Evolutionary conservation across 30 jellyfish, hydroid and myxozoan species (phyloP), one percentile per base, ranked within the genome.

Genomic region (Hydractinia echinata): DNA sequence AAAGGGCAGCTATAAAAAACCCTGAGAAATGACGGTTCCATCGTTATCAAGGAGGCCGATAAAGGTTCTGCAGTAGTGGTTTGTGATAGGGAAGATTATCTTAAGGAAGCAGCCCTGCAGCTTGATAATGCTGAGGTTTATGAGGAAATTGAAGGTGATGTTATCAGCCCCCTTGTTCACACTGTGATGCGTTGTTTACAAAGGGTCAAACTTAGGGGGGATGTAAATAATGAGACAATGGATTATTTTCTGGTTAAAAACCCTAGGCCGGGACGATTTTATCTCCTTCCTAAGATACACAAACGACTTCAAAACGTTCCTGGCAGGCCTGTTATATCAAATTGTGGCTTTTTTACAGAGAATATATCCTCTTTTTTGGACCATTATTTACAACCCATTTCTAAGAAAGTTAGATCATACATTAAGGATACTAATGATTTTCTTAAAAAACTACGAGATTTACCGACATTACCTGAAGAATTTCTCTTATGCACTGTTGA

Each of bases 221-320:
- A 62, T 10, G 10, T 62, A 62, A 5, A 39, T 10, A 62, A 62
- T 62, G 73, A 62, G 30, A 62, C 73, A 62, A 5, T 62, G 10
- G 73, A 62, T 62, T 62, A 62, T 62, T 62, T 62, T 62, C 30
- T 62, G 7, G 73, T 62, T 5, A 62, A 62, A 10, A 62, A 62
- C 5, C 73, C 73, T 5, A 62, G 73, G 30, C 16, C 30, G 30
- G 73, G 73, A 62, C 5, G 73, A 5, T 62, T 62, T 62, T 62
- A 62, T 62, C 73, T 62, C 8, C 73, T 62, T 62, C 10, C 73
- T 62, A 62, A 62, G 10, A 62, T 62, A 5, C 73, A 62, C 30
- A 62, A 62, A 62, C 10, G 73, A 5, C 73, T 62, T 10, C 68
- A 56, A 9, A 56, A 56, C n/a, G 68, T 56, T 9, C 68, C 68